Conservation (phyloP, 2,888 invertebrate genomes). For the Apodemia mormo region DNA sequence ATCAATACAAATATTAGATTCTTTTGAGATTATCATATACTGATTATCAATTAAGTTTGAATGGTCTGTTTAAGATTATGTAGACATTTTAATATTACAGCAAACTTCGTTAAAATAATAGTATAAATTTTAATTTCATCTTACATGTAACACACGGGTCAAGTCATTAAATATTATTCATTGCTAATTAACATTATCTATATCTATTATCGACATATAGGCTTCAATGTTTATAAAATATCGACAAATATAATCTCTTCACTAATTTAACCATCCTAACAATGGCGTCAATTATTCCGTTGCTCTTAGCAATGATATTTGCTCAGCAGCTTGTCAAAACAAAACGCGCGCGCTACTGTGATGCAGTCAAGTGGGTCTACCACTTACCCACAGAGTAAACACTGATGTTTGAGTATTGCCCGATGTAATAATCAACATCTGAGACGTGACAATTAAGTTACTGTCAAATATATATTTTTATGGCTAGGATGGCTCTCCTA, state of each 20-base stretch:
- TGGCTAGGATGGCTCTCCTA: too few relatives aligned
- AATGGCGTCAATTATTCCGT: constrained; percentile 54
- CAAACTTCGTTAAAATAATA: too few relatives aligned
- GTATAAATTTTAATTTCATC: too few relatives aligned
- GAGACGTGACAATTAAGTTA: constrained; percentile 23
- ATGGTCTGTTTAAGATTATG: too few relatives aligned
- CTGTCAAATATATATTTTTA: neutral
- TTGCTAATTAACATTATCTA: too few relatives aligned
- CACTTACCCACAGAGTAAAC: constrained; percentile 56
- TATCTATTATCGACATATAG: too few relatives aligned
- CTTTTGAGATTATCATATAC: too few relatives aligned
- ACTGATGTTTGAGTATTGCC: constrained; percentile 48
- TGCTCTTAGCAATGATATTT: constrained; percentile 53
- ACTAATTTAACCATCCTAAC: constrained; percentile 47
- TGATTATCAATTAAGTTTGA: too few relatives aligned
- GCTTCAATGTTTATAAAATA: neutral
- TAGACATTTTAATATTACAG: too few relatives aligned
- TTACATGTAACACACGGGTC: too few relatives aligned
- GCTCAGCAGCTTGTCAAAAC: constrained; percentile 68
- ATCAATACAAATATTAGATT: too few relatives aligned
- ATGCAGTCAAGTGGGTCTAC: constrained; percentile 54
- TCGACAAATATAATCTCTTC: constrained; percentile 31
- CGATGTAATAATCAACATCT: constrained; percentile 32
- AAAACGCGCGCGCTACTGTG: constrained; percentile 59
- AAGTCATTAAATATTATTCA: too few relatives aligned